A percentile compares a stretch with the other conserved stretches of the same genome.
These are phyloP conservation scores for Sebastiscus albofasciatus DNA, from an alignment of 2,797 vertebrate genomes.

Conservation along the genomic window DNA sequence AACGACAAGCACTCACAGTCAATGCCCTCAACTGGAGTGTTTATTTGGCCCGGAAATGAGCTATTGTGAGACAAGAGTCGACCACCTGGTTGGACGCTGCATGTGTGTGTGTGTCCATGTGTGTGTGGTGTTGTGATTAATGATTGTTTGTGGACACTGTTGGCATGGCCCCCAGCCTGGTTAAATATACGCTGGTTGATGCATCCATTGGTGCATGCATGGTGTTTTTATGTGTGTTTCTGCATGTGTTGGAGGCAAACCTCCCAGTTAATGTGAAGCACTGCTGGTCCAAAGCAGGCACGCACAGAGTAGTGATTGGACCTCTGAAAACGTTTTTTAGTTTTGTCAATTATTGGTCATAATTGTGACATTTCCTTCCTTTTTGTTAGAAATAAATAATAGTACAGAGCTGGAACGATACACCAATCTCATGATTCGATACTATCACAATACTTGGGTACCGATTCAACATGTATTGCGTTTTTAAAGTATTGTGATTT, in stretches of 20 bases:
- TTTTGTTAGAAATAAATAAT: neutral
- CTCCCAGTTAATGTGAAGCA: slow-evolving; percentile 49
- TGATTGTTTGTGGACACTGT: slow-evolving; percentile 74
- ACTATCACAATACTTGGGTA: too few species aligned
- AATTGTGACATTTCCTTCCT: neutral
- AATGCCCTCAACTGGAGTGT: slow-evolving; percentile 53
- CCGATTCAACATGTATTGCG: too few species aligned
- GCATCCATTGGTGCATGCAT: slow-evolving; percentile 36
- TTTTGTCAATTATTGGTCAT: neutral
- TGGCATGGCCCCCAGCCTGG: slow-evolving; percentile 58
- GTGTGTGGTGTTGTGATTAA: slow-evolving; percentile 58
- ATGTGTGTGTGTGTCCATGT: slow-evolving; percentile 13
- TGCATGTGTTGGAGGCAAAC: slow-evolving; percentile 19
- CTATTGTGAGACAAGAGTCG: slow-evolving; percentile 62
- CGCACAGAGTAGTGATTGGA: slow-evolving; percentile 31
- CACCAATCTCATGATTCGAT: too few species aligned
- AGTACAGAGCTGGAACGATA: neutral
- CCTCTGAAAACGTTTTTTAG: neutral
- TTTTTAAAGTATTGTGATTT: too few species aligned
- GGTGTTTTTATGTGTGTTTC: slow-evolving; percentile 20
- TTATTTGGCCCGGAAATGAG: slow-evolving; percentile 68
- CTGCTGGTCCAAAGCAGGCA: slow-evolving; percentile 42
- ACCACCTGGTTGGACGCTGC: slow-evolving; percentile 63
- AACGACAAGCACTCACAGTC: slow-evolving; percentile 57
- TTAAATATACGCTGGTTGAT: slow-evolving; percentile 71